Conservation (phyloP, 2,888 invertebrate species). For the Leptarthrus brevirostris region DNA sequence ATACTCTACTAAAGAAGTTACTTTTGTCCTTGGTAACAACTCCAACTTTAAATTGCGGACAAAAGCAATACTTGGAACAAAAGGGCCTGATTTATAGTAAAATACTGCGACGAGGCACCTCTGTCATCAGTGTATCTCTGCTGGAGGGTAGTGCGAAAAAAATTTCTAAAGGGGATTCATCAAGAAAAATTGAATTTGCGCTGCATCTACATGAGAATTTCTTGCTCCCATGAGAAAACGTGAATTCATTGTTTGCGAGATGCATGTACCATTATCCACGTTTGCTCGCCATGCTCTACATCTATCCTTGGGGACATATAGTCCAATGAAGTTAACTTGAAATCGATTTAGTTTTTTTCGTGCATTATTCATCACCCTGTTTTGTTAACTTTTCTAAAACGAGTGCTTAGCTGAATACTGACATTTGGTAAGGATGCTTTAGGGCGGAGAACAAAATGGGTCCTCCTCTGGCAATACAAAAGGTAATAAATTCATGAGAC, state of each 20-base stretch:
- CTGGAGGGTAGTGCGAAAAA: neutral
- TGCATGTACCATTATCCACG: constrained; percentile 4
- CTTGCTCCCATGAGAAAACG: neutral
- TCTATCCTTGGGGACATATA: constrained; percentile 1
- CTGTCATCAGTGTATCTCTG: neutral
- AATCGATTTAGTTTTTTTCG: constrained; percentile 32
- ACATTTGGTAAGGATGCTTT: neutral
- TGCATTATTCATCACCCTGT: constrained; percentile 34
- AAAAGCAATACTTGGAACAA: constrained; percentile 43
- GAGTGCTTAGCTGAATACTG: neutral
- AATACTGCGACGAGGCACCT: constrained; percentile 2
- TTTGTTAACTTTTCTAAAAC: constrained; percentile 31
- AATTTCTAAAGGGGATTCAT: constrained; percentile 24
- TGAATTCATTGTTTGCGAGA: constrained; percentile 23
- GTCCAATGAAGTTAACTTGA: constrained; percentile 35
- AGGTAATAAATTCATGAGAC: constrained; percentile 26
- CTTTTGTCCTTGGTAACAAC: neutral
- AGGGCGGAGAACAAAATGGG: neutral
- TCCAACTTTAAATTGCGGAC: neutral
- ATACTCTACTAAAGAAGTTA: neutral
- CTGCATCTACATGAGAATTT: constrained; percentile 38
- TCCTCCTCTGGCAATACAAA: neutral
- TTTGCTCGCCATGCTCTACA: neutral
- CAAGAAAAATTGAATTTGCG: constrained; percentile 46
- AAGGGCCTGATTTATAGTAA: constrained; percentile 49